Evolutionary conservation across 1,140 invertebrate genomes (phyloP), one percentile per base, ranked within the genome.

Genomic region (Bombus confusus): DNA sequence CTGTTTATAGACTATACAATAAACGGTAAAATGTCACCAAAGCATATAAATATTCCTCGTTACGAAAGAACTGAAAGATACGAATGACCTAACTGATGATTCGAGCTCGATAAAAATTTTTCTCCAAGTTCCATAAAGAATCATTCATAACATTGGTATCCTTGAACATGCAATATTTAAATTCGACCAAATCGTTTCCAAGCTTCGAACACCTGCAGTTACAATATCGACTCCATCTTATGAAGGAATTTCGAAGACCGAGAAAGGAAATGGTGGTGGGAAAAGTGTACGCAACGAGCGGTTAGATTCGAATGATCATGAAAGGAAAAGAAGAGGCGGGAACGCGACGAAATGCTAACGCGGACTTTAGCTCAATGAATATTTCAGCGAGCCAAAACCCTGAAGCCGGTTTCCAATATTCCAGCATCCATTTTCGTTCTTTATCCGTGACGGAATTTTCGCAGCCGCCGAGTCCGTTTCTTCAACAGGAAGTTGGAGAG

Each of bases 311-410:
- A 47, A 81, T 86, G 64, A n/a, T 73, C 69, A 68, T 37, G 72
- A 66, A 82, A 86, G 47, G 78, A 69, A 31, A 69, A 31, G 72
- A 57, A 43, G 72, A 69, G 78, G 72, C 10, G 62, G 73, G 76
- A 85, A 86, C 86, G 82, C 86, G 86, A 72, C 81, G 74, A 79
- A 72, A 82, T 85, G 86, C 86, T 84, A 87, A 87, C 78, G 75
- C 72, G 71, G 88, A 85, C 83, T 87, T 85, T 83, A 80, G 79
- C 74, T 91, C 83, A 73, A 91, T 91, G 87, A 91, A 91, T 88
- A 90, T 90, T 91, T 90, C 80, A 90, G 62, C 77, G 81, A 87
- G 83, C 87, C 83, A 86, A 90, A 88, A 80, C 86, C 75, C 77
- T 39, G 71, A 71, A 76, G 86, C 83, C 79, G 69, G 59, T 88